Evolutionary conservation across 1,140 invertebrate species (phyloP).

Genomic region (Drosophila murphyi): DNA sequence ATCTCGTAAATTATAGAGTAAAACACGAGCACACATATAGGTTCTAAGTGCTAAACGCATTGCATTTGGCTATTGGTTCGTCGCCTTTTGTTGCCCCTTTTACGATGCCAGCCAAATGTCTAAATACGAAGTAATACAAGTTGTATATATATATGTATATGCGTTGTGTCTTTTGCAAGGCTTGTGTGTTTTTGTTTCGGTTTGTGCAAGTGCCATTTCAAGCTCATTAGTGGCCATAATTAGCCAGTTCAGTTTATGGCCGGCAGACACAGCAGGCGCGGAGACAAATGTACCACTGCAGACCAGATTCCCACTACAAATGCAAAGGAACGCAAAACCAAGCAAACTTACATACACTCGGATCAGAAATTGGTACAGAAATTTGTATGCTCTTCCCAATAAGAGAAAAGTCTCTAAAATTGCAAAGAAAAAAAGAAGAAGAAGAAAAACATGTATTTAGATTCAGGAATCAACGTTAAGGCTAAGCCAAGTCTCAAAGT

Average conservation of each 20-base stretch:
- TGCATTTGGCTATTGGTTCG: slow-evolving; percentile 33
- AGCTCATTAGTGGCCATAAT: slow-evolving; percentile 81
- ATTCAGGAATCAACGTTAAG: no score
- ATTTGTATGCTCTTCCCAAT: background rate
- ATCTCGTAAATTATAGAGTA: slow-evolving; percentile 35
- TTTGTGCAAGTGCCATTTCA: slow-evolving; percentile 78
- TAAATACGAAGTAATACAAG: slow-evolving; percentile 38
- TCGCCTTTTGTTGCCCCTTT: slow-evolving; percentile 37
- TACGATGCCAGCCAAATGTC: slow-evolving; percentile 37
- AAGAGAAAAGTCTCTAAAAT: background rate
- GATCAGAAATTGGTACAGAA: background rate
- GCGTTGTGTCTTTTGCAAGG: background rate
- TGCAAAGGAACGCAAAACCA: background rate
- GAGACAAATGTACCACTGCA: slow-evolving; percentile 49
- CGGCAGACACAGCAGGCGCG: slow-evolving; percentile 59
- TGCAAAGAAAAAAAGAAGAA: no score
- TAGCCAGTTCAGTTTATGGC: slow-evolving; percentile 75
- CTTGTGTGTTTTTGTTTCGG: slow-evolving; percentile 41
- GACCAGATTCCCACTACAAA: slow-evolving; percentile 39
- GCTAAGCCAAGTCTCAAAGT: background rate
- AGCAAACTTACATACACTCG: background rate
- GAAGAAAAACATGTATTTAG: no score
- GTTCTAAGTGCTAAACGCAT: slow-evolving; percentile 16
- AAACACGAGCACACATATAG: background rate
- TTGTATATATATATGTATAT: background rate